phyloP scores from a whole-genome alignment of 2,113 vertebrate genomes.

The Castor canadensis region DNA sequence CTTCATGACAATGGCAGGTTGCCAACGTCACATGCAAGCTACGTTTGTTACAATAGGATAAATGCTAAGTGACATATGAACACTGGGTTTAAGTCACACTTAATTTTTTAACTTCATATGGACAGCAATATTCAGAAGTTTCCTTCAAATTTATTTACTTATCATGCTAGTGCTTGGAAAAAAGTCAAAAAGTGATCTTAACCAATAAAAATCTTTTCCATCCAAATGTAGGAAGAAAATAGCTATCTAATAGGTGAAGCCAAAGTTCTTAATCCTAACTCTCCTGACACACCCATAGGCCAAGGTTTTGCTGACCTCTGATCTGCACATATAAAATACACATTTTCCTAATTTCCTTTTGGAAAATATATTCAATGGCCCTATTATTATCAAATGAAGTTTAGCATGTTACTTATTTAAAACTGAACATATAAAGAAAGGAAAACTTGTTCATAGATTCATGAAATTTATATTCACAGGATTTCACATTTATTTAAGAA shows the following conservation, averaged over 20 bases:
- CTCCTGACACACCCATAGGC: neutral
- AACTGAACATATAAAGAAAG: neutral
- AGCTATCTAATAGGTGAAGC: neutral
- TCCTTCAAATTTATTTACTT: neutral
- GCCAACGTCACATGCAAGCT: neutral
- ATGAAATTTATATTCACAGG: neutral
- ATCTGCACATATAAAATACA: neutral
- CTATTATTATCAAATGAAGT: neutral
- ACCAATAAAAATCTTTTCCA: neutral
- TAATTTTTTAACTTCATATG: slow-evolving; percentile 23
- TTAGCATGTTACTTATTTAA: neutral
- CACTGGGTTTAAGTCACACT: neutral
- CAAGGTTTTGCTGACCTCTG: neutral
- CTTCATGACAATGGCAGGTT: neutral
- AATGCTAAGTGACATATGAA: neutral
- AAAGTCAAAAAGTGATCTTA: neutral
- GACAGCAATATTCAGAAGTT: neutral
- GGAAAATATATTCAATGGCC: neutral
- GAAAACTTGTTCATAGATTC: neutral
- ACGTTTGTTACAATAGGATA: neutral
- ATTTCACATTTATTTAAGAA: neutral
- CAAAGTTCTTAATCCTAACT: neutral
- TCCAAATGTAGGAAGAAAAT: neutral
- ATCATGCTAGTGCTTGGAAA: neutral
- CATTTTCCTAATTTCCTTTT: neutral